phyloP scores from a whole-genome alignment of 2,113 vertebrate species.

The Prochilodus magdalenae region DNA sequence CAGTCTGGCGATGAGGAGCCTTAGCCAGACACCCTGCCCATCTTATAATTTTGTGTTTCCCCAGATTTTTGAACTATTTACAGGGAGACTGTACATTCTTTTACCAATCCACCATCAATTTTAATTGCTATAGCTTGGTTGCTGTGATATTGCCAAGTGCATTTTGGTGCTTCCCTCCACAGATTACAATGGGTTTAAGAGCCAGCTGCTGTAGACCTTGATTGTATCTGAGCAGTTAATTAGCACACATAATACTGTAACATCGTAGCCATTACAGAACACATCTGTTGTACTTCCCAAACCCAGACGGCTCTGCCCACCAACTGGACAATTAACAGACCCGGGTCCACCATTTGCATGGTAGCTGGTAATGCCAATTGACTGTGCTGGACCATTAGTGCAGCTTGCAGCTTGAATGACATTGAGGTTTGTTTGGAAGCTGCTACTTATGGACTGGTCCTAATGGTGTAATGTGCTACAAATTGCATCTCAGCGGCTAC shows the following conservation, averaged over 20 bases:
- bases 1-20: no score
- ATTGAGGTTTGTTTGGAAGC: slow-evolving; percentile 19
- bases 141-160: no score
- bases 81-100: no score
- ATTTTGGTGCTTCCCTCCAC: slow-evolving; percentile 16
- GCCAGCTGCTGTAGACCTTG: slow-evolving; percentile 26
- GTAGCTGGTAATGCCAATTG: slow-evolving; percentile 15
- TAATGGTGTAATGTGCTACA: not conserved
- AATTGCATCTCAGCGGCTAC: slow-evolving; percentile 3
- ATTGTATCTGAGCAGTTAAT: slow-evolving; percentile 26
- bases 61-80: no score
- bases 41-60: no score
- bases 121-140: no score
- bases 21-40: no score
- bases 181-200: slow-evolving; percentile 15
- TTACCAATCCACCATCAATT: no score
- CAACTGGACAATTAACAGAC: slow-evolving; percentile 11
- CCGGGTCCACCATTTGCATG: slow-evolving; percentile 8
- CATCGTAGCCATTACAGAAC: slow-evolving; percentile 24
- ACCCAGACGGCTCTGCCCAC: slow-evolving; percentile 29
- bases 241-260: slow-evolving; percentile 31
- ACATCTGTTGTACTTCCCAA: slow-evolving; percentile 39
- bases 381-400: slow-evolving; percentile 18
- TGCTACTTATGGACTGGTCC: not conserved
- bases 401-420: slow-evolving; percentile 1